Base-by-base conservation (phyloP, 2,797 vertebrate genomes). In the Atherinosoma microstoma region DNA sequence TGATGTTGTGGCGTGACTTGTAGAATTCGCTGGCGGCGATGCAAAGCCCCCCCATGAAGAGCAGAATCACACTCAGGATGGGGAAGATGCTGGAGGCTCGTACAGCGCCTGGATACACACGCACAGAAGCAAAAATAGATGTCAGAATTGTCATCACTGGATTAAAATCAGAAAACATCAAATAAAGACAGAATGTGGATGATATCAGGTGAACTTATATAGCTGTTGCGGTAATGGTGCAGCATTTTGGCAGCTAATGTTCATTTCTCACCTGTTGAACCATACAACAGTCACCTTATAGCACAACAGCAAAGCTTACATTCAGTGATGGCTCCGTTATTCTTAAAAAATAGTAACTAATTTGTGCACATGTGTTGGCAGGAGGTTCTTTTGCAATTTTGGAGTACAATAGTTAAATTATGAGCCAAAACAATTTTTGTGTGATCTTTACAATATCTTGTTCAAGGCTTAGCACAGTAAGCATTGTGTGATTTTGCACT, bases 1-100 rank as follows among this genome's bases (percentile, higher is more conserved):
- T 98, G 95, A 99, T 97, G 96, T 99, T 98, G 94, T 98, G 97
- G 89, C 96, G 96, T 70, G 97, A 97, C 95, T 98, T 98, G 95
- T 98, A 98, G 94, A 99, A 98, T 95, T 99, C 97, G 57, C 97
- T 98, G 94, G 96, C 97, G 38, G 97, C 97, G 68, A 99, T 97
- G 94, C 97, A 99, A 84, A 98, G 96, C 58, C 97, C 97, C 73
- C 96, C 97, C 96, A 98, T 97, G 95, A 99, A 98, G 84, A 99
- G 97, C 87, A 99, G 95, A 93, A 98, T 97, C 91, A 99, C 97
- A 49, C 97, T 98, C 88, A 99, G 94, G 94, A 99, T 99, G 3
- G 97, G 97, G 91, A 99, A 99, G 90, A 98, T 98, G 93, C 97
- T 99, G 81, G 97, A 98, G 92, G 97, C 97, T 85, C 97, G 95